Evolutionary conservation across 2,888 invertebrate species (phyloP).

Genomic region (Tetrapedia diversipes): DNA sequence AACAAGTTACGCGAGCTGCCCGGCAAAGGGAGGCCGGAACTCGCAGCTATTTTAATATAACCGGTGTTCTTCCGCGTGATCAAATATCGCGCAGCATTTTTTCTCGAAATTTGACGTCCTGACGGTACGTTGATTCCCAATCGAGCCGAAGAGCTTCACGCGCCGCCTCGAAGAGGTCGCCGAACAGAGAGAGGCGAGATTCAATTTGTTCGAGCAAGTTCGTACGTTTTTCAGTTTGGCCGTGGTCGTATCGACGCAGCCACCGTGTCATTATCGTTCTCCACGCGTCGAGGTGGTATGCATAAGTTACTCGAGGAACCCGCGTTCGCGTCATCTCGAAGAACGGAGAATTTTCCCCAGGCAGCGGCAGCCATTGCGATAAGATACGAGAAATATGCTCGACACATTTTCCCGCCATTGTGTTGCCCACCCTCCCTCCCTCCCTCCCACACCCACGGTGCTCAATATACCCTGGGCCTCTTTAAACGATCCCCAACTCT

Average conservation of each 20-base stretch:
- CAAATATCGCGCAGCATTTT: too few relatives aligned
- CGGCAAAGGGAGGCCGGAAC: too few relatives aligned
- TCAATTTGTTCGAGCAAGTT: constrained; percentile 28
- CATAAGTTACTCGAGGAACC: constrained; percentile 66
- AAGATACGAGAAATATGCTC: constrained; percentile 73
- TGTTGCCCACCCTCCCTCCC: constrained; percentile 50
- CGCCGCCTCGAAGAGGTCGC: background rate
- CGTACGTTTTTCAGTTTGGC: constrained; percentile 41
- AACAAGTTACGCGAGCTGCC: too few relatives aligned
- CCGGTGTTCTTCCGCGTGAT: too few relatives aligned
- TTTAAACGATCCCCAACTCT: constrained; percentile 50
- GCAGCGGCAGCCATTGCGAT: constrained; percentile 65
- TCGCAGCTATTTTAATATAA: too few relatives aligned
- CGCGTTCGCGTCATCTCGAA: constrained; percentile 64
- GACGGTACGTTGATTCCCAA: constrained; percentile 20
- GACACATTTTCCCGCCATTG: constrained; percentile 61
- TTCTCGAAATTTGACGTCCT: too few relatives aligned
- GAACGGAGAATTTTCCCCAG: constrained; percentile 67
- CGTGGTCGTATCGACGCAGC: constrained; percentile 38
- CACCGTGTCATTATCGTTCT: constrained; percentile 54
- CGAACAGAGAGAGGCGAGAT: constrained; percentile 36
- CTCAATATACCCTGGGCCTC: constrained; percentile 4
- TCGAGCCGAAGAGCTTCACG: background rate
- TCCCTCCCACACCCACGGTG: too few relatives aligned
- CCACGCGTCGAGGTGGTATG: constrained; percentile 48